These are phyloP conservation scores for Chelon labrosus DNA, from an alignment of 2,797 vertebrate genomes.

Conservation along the genomic window DNA sequence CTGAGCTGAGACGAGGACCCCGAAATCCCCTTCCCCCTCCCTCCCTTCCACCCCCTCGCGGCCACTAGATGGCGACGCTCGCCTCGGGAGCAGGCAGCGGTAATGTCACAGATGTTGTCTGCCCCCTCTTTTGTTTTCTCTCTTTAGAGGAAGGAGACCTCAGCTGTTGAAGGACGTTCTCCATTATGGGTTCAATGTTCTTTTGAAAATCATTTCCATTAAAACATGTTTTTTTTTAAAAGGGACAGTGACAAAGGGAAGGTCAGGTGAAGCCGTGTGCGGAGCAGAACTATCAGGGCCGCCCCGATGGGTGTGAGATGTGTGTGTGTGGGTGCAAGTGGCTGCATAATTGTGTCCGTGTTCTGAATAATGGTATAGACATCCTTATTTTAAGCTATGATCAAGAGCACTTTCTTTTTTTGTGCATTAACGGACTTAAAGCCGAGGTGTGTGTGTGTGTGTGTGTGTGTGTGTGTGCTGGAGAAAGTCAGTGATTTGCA, in stretches of 20 bases:
- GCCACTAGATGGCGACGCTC: constrained; percentile 78
- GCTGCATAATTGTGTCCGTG: constrained; percentile 75
- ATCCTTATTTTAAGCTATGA: constrained; percentile 66
- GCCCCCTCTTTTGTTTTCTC: constrained; percentile 84
- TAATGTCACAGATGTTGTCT: constrained; percentile 87
- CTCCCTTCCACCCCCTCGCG: no score
- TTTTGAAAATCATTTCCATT: constrained; percentile 90
- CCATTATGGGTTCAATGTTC: constrained; percentile 89
- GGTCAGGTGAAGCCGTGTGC: constrained; percentile 86
- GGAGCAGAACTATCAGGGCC: constrained; percentile 78
- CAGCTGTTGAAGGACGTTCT: constrained; percentile 88
- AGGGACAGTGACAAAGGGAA: constrained; percentile 86
- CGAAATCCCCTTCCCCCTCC: no score
- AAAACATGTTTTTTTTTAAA: constrained; percentile 86
- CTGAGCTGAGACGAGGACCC: no score
- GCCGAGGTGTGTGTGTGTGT: constrained; percentile 35
- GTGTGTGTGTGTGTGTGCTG: neutral
- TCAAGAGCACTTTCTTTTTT: constrained; percentile 55
- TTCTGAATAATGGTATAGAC: constrained; percentile 76
- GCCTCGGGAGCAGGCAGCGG: constrained; percentile 53
- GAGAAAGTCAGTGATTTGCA: constrained; percentile 30
- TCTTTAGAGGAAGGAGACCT: constrained; percentile 86
- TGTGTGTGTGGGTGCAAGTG: constrained; percentile 55
- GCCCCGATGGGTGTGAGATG: constrained; percentile 69
- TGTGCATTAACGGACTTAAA: constrained; percentile 60